Conservation (phyloP, 2,797 vertebrate genomes). For the Carapus acus region DNA sequence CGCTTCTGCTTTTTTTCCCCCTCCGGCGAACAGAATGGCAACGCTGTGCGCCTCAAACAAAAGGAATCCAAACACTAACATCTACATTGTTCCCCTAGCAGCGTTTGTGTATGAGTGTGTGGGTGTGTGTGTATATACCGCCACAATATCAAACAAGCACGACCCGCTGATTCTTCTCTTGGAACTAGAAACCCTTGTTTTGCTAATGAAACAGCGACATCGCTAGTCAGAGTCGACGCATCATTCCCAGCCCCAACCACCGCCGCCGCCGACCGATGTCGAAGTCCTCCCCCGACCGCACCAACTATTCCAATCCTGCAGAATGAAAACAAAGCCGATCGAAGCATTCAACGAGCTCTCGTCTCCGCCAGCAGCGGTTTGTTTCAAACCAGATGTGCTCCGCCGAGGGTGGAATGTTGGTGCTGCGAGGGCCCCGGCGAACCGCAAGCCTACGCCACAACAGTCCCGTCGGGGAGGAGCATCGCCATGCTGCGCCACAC, state of each 20-base stretch:
- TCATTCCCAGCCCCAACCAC: too few species aligned
- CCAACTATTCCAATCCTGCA: conserved; percentile 25
- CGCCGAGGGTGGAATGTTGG: conserved; percentile 46
- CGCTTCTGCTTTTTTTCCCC: conserved; percentile 70
- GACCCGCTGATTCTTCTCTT: conserved; percentile 12
- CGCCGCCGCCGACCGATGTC: too few species aligned
- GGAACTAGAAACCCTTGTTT: conserved; percentile 10
- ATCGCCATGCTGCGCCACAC: conserved; percentile 49
- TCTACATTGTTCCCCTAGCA: conserved; percentile 34
- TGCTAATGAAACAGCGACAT: too few species aligned
- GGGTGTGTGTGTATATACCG: conserved; percentile 35
- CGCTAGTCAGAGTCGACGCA: conserved; percentile 4
- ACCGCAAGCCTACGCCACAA: conserved; percentile 49
- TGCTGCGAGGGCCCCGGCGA: conserved; percentile 64
- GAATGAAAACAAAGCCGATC: conserved; percentile 26
- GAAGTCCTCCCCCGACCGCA: conserved; percentile 18
- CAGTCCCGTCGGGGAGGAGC: conserved; percentile 65
- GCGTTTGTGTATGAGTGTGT: too few species aligned
- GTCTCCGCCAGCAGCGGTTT: conserved; percentile 59
- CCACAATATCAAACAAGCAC: conserved; percentile 34
- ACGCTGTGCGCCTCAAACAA: conserved; percentile 55
- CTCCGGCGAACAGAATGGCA: conserved; percentile 66
- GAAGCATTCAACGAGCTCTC: conserved; percentile 55
- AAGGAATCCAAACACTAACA: conserved; percentile 49
- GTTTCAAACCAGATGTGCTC: conserved; percentile 66